Conservation (phyloP, 2,797 vertebrate species). For the Parauchenoglanis punctatus region DNA sequence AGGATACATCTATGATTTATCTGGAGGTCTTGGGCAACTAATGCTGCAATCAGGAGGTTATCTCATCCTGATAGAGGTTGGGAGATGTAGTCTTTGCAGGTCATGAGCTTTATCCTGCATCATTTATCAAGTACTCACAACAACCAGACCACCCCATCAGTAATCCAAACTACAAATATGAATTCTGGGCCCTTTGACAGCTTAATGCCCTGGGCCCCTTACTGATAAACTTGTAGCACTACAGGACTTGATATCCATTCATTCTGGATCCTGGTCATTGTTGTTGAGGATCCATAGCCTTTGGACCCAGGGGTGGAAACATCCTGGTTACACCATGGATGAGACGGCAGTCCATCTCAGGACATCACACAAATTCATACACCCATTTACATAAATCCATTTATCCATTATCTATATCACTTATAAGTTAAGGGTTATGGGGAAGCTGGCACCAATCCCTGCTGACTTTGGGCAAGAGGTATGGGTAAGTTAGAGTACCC, state of each 20-base stretch:
- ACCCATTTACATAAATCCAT: too few species aligned
- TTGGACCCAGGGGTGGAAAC: neutral
- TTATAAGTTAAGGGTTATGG: too few species aligned
- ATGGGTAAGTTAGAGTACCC: too few species aligned
- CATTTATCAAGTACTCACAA: conserved; percentile 72
- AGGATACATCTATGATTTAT: conserved; percentile 78
- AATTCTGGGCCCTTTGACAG: neutral
- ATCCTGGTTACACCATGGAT: neutral
- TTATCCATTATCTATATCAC: too few species aligned
- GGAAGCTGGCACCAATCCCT: too few species aligned
- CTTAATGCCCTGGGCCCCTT: neutral
- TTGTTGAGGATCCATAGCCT: neutral
- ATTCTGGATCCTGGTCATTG: neutral
- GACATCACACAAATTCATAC: neutral
- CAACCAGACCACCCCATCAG: conserved; percentile 58
- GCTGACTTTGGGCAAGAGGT: too few species aligned
- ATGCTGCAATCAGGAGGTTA: conserved; percentile 77
- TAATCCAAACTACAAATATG: conserved; percentile 50
- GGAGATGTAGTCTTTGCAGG: conserved; percentile 69
- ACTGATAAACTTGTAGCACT: neutral
- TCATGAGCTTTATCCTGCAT: conserved; percentile 69
- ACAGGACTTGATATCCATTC: neutral
- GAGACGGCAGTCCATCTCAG: neutral
- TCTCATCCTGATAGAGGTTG: conserved; percentile 76
- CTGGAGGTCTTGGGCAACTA: conserved; percentile 74